phyloP scores from a whole-genome alignment of 2,888 invertebrate species.

The Trachelus tabidus region DNA sequence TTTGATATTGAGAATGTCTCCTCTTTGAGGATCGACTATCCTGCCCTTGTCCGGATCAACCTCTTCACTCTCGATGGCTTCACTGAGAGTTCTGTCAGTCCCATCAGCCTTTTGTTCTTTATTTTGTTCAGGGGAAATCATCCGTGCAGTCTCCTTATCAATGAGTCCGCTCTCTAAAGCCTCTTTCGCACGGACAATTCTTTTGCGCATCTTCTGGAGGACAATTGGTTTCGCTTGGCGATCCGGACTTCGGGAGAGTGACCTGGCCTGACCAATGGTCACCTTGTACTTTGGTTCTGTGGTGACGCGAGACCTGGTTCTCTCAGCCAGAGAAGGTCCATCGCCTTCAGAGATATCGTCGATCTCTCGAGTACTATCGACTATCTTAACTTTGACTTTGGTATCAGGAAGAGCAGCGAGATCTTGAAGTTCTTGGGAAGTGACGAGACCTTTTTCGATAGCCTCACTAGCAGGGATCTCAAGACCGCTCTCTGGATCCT shows the following conservation, averaged over 20 bases:
- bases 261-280: constrained; percentile 72
- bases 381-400: constrained; percentile 21
- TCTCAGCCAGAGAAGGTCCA: constrained; percentile 69
- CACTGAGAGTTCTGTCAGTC: constrained; percentile 76
- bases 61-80: constrained; percentile 78
- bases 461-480: constrained; percentile 73
- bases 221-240: constrained; percentile 76
- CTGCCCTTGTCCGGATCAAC: constrained; percentile 81
- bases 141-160: constrained; percentile 79
- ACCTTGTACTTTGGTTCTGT: constrained; percentile 77
- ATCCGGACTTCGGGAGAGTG: constrained; percentile 70
- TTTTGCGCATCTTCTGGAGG: constrained; percentile 83
- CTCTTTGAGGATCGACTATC: constrained; percentile 85
- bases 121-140: constrained; percentile 74
- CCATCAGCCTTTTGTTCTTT: constrained; percentile 70
- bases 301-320: constrained; percentile 70
- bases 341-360: constrained; percentile 30
- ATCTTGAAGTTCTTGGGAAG: constrained; percentile 66
- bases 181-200: constrained; percentile 79
- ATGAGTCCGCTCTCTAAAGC: constrained; percentile 84
- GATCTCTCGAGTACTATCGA: constrained; percentile 9
- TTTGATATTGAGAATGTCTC: constrained; percentile 82
- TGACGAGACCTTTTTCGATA: constrained; percentile 70
- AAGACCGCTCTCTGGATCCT: constrained; percentile 67
- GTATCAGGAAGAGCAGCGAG: constrained; percentile 33